A percentile compares a stretch with the other conserved stretches of the same genome.
Conservation (phyloP, 2,888 invertebrate species). For the Orthosia gracilis region DNA sequence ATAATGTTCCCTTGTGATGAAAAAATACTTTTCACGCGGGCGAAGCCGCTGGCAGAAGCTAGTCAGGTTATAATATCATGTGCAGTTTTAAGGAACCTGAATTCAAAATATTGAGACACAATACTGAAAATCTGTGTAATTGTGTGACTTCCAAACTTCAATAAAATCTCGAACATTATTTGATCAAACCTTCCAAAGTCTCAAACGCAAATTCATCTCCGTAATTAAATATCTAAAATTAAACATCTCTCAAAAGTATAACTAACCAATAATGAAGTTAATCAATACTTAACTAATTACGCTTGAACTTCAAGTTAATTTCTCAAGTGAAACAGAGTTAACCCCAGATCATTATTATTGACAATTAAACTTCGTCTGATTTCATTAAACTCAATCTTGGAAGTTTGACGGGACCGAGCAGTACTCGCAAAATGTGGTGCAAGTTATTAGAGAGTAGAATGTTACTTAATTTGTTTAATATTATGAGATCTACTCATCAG, state of each 20-base stretch:
- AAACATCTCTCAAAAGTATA: conserved; percentile 42
- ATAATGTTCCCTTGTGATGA: too few relatives aligned
- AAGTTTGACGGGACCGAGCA: conserved; percentile 67
- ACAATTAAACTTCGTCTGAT: conserved; percentile 84
- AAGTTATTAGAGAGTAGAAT: conserved; percentile 46
- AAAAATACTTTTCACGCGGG: too few relatives aligned
- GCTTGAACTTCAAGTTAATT: conserved; percentile 77
- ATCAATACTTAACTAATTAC: conserved; percentile 75
- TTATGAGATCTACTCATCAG: too few relatives aligned
- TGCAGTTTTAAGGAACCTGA: too few relatives aligned
- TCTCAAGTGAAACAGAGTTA: conserved; percentile 81
- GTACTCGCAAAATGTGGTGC: conserved; percentile 47
- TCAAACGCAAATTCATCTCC: neutral
- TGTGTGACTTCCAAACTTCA: neutral
- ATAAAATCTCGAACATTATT: neutral
- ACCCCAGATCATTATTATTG: conserved; percentile 83
- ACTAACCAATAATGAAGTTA: conserved; percentile 67
- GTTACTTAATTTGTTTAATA: neutral
- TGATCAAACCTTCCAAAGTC: neutral
- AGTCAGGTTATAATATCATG: too few relatives aligned
- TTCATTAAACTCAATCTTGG: conserved; percentile 85
- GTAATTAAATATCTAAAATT: conserved; percentile 8
- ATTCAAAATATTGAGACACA: too few relatives aligned
- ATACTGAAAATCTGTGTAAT: too few relatives aligned
- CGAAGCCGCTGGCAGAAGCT: too few relatives aligned